These are phyloP conservation scores for Allophyes oxyacanthae DNA, from an alignment of 2,888 invertebrate genomes.

Conservation along the genomic window DNA sequence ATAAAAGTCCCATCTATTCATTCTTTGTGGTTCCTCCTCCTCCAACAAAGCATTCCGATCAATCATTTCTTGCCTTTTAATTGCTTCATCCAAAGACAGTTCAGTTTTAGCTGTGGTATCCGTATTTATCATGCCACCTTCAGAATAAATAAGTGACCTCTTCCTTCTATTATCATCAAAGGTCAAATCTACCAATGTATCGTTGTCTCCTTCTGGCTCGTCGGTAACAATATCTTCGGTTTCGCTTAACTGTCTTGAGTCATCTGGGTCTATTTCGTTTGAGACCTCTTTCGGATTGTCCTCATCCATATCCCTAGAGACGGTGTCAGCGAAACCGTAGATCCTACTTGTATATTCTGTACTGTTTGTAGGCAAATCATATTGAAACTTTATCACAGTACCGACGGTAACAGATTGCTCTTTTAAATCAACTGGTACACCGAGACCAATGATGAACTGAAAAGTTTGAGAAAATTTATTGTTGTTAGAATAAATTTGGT, in stretches of 20 bases:
- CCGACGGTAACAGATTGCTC: slow-evolving; percentile 91
- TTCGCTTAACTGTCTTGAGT: slow-evolving; percentile 59
- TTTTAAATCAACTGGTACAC: slow-evolving; percentile 91
- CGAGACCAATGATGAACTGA: slow-evolving; percentile 91
- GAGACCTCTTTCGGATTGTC: slow-evolving; percentile 57
- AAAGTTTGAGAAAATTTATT: slow-evolving; percentile 56
- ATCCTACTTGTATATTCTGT: slow-evolving; percentile 88
- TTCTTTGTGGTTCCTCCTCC: slow-evolving; percentile 76
- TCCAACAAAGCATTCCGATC: slow-evolving; percentile 72
- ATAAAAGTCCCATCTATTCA: slow-evolving; percentile 91
- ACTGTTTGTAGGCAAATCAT: slow-evolving; percentile 91
- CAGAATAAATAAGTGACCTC: slow-evolving; percentile 75
- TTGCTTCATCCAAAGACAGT: slow-evolving; percentile 81
- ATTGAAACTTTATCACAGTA: slow-evolving; percentile 91
- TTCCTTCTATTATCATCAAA: slow-evolving; percentile 75
- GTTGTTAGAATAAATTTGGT: slow-evolving; percentile 28
- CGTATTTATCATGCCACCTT: slow-evolving; percentile 72
- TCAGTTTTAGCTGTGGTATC: slow-evolving; percentile 63
- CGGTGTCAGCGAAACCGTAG: slow-evolving; percentile 80
- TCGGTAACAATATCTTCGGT: slow-evolving; percentile 45
- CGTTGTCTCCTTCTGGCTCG: slow-evolving; percentile 66
- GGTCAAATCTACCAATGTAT: slow-evolving; percentile 80
- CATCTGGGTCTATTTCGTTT: slow-evolving; percentile 55
- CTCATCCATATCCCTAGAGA: slow-evolving; percentile 80
- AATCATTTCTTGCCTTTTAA: slow-evolving; percentile 84